A percentile compares a stretch with the other conserved stretches of the same genome.
These are phyloP conservation scores for Ficedula albicollis DNA, from an alignment of 2,797 vertebrate species.

Conservation along the genomic window DNA sequence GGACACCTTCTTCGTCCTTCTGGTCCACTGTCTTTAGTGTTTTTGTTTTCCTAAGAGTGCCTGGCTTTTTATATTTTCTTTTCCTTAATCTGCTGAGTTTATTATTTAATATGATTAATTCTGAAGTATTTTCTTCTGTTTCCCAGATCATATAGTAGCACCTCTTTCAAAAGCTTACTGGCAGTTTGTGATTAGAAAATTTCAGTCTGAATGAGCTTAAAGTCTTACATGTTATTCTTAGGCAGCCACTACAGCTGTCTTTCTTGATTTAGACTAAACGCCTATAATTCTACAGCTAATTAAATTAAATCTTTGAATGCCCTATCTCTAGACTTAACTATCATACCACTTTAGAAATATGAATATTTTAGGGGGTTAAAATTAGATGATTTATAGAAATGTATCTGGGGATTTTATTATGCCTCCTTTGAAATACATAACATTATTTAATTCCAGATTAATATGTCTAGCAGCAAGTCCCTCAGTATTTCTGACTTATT, in stretches of 20 bases:
- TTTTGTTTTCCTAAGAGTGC: background rate
- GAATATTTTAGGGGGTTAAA: constrained; percentile 51
- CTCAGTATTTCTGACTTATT: background rate
- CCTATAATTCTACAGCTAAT: constrained; percentile 47
- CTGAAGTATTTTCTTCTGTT: background rate
- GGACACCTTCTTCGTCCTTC: background rate
- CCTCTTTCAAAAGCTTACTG: constrained; percentile 4
- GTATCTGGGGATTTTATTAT: constrained; percentile 43
- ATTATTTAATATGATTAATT: background rate
- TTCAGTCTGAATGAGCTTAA: constrained; percentile 1
- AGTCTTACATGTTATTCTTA: background rate
- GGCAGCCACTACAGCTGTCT: constrained; percentile 1
- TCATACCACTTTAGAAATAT: constrained; percentile 24
- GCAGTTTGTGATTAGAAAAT: background rate
- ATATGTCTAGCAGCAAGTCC: background rate
- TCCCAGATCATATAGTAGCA: background rate
- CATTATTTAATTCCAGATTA: constrained; percentile 37
- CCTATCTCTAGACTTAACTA: constrained; percentile 34
- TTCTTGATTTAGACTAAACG: constrained; percentile 27
- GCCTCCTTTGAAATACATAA: constrained; percentile 43
- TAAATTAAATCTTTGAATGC: constrained; percentile 42
- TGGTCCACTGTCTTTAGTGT: background rate
- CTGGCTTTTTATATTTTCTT: background rate
- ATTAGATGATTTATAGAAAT: constrained; percentile 2
- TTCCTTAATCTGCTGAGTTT: background rate